Percentiles rank a stretch among this genome's conserved stretches.
These are phyloP conservation scores for Drosophila fulvimacula DNA, from an alignment of 2,888 invertebrate genomes.

Conservation along the genomic window DNA sequence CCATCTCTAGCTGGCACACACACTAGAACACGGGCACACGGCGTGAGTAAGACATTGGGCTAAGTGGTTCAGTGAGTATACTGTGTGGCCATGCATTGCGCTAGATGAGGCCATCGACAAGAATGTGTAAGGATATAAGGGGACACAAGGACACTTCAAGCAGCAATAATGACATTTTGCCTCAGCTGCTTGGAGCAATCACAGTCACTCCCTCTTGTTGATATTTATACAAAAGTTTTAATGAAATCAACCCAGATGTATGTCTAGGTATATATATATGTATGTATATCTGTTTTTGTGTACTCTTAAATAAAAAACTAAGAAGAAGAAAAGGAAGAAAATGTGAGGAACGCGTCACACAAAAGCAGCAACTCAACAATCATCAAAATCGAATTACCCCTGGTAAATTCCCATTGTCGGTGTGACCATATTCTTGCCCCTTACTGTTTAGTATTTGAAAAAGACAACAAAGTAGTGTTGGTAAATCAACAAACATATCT, in stretches of 20 bases:
- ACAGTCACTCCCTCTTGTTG: slow-evolving; percentile 30
- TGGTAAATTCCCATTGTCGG: slow-evolving; percentile 26
- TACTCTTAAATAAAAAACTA: not conserved
- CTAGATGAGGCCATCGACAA: slow-evolving; percentile 33
- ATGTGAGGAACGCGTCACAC: slow-evolving; percentile 1
- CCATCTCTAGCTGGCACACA: slow-evolving; percentile 6
- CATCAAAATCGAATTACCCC: slow-evolving; percentile 42
- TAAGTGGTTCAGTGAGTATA: slow-evolving; percentile 50
- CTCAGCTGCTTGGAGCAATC: slow-evolving; percentile 19
- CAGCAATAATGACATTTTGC: slow-evolving; percentile 64
- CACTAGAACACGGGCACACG: not conserved
- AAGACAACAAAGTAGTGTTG: slow-evolving; percentile 10
- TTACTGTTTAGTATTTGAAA: not conserved
- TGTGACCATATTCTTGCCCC: slow-evolving; percentile 7
- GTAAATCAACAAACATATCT: not conserved
- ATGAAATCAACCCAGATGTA: slow-evolving; percentile 50
- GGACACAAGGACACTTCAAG: slow-evolving; percentile 53
- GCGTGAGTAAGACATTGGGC: slow-evolving; percentile 8
- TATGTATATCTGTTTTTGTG: not conserved
- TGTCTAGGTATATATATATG: slow-evolving; percentile 2
- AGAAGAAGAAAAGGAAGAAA: not conserved
- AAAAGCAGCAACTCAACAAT: slow-evolving; percentile 33
- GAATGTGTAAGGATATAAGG: slow-evolving; percentile 17
- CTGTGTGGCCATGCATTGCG: slow-evolving; percentile 49
- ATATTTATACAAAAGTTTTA: slow-evolving; percentile 66